These are phyloP conservation scores for Gymnorhina tibicen DNA, from an alignment of 2,113 vertebrate species.

Conservation along the genomic window DNA sequence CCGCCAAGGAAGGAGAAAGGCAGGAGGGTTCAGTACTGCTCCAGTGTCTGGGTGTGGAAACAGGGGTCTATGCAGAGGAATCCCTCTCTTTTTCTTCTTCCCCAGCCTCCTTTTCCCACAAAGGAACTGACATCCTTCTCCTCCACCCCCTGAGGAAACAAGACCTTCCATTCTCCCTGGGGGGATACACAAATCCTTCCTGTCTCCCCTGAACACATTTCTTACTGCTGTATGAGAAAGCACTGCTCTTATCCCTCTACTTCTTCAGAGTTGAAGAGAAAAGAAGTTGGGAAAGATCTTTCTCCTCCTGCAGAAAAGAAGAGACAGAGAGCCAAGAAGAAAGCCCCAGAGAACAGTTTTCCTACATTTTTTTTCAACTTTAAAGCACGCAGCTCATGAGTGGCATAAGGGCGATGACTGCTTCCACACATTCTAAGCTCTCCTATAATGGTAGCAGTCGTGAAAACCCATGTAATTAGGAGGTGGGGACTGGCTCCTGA, in stretches of 20 bases:
- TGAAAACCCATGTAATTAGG: neutral
- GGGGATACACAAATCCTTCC: neutral
- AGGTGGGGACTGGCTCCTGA: neutral
- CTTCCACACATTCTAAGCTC: neutral
- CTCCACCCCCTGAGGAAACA: neutral
- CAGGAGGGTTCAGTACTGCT: neutral
- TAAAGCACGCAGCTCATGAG: neutral
- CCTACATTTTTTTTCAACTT: neutral
- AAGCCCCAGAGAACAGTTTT: neutral
- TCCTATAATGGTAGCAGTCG: neutral
- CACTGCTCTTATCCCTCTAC: neutral
- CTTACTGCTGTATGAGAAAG: neutral
- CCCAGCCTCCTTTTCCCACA: neutral
- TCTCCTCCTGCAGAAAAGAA: neutral
- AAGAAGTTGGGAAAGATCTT: neutral
- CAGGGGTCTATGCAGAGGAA: neutral
- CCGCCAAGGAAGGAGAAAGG: neutral
- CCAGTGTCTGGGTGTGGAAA: neutral
- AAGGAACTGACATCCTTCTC: neutral
- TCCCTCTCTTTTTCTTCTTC: neutral
- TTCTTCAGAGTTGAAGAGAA: neutral
- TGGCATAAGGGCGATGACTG: neutral
- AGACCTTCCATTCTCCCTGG: neutral
- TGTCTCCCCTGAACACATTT: neutral
- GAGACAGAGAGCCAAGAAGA: neutral